Percentiles rank a stretch among this genome's conserved stretches.
Evolutionary conservation across 2,888 invertebrate species (phyloP).

Genomic region (Lamellibrachia columna): DNA sequence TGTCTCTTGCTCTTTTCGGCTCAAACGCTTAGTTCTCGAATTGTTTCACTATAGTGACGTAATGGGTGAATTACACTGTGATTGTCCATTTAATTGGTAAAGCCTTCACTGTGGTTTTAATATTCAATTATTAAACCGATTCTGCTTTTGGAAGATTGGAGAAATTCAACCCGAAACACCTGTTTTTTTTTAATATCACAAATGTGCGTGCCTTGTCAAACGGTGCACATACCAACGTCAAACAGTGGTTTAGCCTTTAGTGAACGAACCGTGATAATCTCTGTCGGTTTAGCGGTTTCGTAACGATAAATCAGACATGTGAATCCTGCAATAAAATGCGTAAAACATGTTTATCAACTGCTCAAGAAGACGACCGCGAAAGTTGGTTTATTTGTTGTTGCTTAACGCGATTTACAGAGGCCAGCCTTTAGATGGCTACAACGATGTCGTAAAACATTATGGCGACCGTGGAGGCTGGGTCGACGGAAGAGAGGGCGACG

Average conservation of each 20-base stretch:
- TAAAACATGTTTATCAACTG: background rate
- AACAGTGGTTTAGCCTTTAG: background rate
- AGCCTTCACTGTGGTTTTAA: background rate
- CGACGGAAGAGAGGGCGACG: background rate
- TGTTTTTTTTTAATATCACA: background rate
- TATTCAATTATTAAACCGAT: background rate
- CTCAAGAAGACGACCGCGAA: background rate
- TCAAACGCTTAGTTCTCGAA: too few species aligned
- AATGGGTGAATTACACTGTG: too few species aligned
- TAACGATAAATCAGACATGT: background rate
- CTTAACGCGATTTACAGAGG: background rate
- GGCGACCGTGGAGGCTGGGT: background rate
- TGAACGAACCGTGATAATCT: background rate
- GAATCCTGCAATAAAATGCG: background rate
- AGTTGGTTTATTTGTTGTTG: conserved; percentile 16
- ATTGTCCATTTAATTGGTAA: too few species aligned
- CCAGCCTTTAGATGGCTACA: background rate
- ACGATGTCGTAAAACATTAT: background rate
- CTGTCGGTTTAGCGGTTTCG: background rate
- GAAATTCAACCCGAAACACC: background rate
- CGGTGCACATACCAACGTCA: background rate
- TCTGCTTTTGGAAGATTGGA: background rate
- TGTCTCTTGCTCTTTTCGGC: too few species aligned
- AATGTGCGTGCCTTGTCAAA: background rate
- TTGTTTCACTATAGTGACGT: too few species aligned